phyloP scores from a whole-genome alignment of 2,888 invertebrate species.

The Andrena haemorrhoa region DNA sequence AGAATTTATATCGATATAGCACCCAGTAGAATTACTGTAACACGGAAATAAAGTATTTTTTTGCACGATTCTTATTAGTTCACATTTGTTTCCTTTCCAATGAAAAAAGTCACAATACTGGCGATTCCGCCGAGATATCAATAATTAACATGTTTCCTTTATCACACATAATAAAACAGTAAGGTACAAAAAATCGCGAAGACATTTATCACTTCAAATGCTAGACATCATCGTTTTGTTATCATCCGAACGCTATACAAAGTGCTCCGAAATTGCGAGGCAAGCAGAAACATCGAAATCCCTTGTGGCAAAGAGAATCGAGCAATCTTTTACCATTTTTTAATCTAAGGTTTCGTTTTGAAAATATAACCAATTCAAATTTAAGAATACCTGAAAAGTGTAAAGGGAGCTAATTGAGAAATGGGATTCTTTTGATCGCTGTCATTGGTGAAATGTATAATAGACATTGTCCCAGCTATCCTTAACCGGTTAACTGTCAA shows the following conservation, averaged over 20 bases:
- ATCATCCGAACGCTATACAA: neutral
- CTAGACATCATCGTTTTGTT: conserved; percentile 22
- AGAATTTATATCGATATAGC: conserved; percentile 56
- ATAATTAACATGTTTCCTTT: conserved; percentile 22
- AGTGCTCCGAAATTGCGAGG: no score
- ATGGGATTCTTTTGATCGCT: no score
- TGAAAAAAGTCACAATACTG: conserved; percentile 14
- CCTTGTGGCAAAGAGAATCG: no score
- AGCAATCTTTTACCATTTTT: no score
- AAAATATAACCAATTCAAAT: no score
- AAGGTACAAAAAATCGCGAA: conserved; percentile 19
- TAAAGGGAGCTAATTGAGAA: no score
- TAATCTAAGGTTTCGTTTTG: no score
- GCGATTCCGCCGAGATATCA: neutral
- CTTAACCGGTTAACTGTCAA: no score
- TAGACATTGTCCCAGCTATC: no score
- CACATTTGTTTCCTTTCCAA: conserved; percentile 7
- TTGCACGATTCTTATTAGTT: conserved; percentile 26
- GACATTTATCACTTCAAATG: conserved; percentile 20
- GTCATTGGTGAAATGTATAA: no score
- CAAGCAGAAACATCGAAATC: no score
- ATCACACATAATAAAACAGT: conserved; percentile 24
- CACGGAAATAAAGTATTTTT: conserved; percentile 39
- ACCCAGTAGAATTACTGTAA: conserved; percentile 49
- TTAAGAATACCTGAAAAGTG: no score